Conservation (phyloP, 2,113 vertebrate genomes). For the Pontoporia blainvillei region DNA sequence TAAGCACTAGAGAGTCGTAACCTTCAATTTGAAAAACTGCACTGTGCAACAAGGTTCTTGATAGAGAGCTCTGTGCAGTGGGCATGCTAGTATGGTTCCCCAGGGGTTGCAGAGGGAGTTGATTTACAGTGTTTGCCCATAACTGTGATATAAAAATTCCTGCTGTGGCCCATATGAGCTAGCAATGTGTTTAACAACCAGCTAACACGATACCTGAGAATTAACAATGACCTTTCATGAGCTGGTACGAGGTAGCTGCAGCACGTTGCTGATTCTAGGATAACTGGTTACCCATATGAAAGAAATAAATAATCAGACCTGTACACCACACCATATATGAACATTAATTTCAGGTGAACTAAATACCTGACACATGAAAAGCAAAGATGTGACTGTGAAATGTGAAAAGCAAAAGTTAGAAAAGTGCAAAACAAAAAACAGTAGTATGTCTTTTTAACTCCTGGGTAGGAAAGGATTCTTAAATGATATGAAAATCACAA, state of each 20-base stretch:
- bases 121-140: not conserved
- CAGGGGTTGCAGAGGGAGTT: not conserved
- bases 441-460: not conserved
- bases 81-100: not conserved
- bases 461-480: not conserved
- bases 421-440: not conserved
- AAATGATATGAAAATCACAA: not conserved
- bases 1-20: not conserved
- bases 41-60: not conserved
- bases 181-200: not conserved
- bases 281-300: not conserved
- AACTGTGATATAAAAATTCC: not conserved
- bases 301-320: not conserved
- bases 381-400: not conserved
- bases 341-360: not conserved
- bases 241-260: not conserved
- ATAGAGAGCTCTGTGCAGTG: not conserved
- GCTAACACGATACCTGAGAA: not conserved
- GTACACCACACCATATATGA: not conserved
- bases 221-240: not conserved
- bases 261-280: not conserved
- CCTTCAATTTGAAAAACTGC: not conserved
- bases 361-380: not conserved
- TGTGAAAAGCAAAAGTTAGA: not conserved
- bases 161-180: not conserved